Conservation (phyloP, 1,140 invertebrate genomes). For the Littorina saxatilis region DNA sequence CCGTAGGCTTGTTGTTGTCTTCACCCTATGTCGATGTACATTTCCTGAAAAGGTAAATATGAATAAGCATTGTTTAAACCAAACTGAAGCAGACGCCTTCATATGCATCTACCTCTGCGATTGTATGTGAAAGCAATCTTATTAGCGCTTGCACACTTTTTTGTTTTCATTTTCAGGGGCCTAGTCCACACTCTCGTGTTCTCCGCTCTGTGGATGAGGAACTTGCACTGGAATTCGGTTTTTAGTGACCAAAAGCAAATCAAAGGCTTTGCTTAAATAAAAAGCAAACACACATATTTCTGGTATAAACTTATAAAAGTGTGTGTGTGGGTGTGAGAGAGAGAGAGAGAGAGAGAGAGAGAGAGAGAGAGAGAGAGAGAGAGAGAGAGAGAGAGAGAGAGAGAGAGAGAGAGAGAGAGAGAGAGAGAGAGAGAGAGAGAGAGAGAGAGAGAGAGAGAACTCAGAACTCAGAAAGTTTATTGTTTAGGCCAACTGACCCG, state of each 20-base stretch:
- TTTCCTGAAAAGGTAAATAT: no score
- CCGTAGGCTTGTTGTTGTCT: no score
- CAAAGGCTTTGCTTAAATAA: no score
- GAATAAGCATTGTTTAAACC: not conserved
- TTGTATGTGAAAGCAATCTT: no score
- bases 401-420: not conserved
- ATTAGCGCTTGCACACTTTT: no score
- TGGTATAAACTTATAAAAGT: not conserved
- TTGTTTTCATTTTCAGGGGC: not conserved
- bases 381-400: not conserved
- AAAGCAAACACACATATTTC: no score
- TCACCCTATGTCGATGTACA: no score
- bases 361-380: not conserved
- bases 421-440: not conserved
- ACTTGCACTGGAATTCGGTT: not conserved
- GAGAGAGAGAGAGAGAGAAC: no score
- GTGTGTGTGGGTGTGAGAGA: not conserved
- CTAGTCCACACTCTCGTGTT: not conserved
- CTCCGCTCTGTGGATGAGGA: not conserved
- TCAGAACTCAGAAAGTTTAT: no score
- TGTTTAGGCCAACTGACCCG: no score
- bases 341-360: conserved; percentile 17
- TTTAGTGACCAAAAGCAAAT: not conserved
- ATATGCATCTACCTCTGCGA: not conserved
- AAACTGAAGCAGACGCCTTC: not conserved